Conservation (phyloP, 2,888 invertebrate genomes). For the Dynastes grantii region DNA sequence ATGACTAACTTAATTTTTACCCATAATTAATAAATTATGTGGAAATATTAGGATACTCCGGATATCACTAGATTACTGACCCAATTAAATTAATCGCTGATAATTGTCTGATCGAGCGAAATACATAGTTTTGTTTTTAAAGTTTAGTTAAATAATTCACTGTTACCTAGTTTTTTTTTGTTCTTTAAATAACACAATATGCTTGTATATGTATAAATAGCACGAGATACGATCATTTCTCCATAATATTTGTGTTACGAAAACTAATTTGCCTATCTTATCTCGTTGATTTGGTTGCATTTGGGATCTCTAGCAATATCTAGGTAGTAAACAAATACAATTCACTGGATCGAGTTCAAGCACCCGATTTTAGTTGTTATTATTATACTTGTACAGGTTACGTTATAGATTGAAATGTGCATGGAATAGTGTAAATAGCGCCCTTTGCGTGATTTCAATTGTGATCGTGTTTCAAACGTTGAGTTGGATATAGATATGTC, state of each 20-base stretch:
- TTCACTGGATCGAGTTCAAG: neutral
- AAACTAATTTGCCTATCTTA: neutral
- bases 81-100: too few species aligned
- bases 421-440: neutral
- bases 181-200: too few species aligned
- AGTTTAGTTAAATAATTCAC: too few species aligned
- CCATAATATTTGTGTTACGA: neutral
- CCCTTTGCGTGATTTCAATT: neutral
- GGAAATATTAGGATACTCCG: too few species aligned
- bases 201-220: too few species aligned
- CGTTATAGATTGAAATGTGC: neutral
- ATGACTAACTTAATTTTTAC: too few species aligned
- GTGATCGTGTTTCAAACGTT: neutral
- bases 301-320: neutral
- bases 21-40: too few species aligned
- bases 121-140: too few species aligned
- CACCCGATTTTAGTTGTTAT: neutral
- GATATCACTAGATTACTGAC: too few species aligned
- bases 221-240: neutral
- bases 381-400: neutral
- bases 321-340: neutral
- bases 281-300: neutral
- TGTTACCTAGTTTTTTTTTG: too few species aligned
- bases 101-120: too few species aligned
- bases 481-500: slow-evolving; percentile 8